Percentiles rank a stretch among this genome's conserved stretches.
phyloP scores from a whole-genome alignment of 1,140 invertebrate species.

The Bombus waltoni region DNA sequence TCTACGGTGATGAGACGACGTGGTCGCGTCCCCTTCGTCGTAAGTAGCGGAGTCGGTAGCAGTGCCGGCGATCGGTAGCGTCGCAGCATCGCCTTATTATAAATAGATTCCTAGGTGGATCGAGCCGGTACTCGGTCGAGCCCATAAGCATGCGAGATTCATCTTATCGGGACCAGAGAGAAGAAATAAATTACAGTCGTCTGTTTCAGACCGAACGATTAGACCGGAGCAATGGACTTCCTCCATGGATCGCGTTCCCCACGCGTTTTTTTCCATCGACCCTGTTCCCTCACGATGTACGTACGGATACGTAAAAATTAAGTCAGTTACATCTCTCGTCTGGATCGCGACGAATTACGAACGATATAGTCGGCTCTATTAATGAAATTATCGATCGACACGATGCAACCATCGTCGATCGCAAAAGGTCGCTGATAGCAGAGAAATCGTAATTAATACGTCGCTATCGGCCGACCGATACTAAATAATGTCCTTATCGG shows the following conservation, averaged over 20 bases:
- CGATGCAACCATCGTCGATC: slow-evolving; percentile 4
- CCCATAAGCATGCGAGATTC: slow-evolving; percentile 64
- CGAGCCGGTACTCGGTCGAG: slow-evolving; percentile 44
- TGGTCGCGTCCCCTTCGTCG: slow-evolving; percentile 62
- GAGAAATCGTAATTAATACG: slow-evolving; percentile 22
- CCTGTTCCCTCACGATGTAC: not conserved
- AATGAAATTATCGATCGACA: slow-evolving; percentile 18
- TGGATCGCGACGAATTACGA: not conserved
- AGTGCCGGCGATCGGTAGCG: slow-evolving; percentile 54
- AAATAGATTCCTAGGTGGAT: slow-evolving; percentile 71
- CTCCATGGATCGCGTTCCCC: not conserved
- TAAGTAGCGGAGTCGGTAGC: slow-evolving; percentile 58
- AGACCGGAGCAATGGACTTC: slow-evolving; percentile 29
- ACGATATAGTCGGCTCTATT: not conserved
- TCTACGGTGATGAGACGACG: slow-evolving; percentile 73
- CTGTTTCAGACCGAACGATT: slow-evolving; percentile 59
- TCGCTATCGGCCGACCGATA: not conserved
- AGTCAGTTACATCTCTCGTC: not conserved
- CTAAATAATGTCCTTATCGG: not conserved
- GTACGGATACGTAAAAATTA: not conserved
- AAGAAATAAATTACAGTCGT: slow-evolving; percentile 66
- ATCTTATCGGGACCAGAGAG: slow-evolving; percentile 65
- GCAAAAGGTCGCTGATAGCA: not conserved
- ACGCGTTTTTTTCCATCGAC: not conserved
- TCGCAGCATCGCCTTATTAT: slow-evolving; percentile 70